These are phyloP conservation scores for Clunio marinus DNA, from an alignment of 2,888 invertebrate species.

Conservation along the genomic window DNA sequence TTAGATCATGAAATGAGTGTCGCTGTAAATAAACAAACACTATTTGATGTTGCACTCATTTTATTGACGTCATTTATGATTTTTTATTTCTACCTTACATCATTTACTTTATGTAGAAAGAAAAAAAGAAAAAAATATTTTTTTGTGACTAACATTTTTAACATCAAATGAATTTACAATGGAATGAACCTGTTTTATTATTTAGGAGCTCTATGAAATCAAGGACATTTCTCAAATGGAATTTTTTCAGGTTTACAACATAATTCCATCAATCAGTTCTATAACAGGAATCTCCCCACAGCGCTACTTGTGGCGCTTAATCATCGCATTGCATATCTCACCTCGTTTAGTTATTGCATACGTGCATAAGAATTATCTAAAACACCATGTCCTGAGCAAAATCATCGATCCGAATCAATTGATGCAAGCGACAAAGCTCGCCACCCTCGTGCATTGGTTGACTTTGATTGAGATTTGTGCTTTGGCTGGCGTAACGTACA, in stretches of 20 bases:
- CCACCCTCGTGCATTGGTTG: conserved; percentile 73
- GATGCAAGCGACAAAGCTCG: conserved; percentile 58
- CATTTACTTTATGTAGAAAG: no score
- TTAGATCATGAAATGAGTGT: no score
- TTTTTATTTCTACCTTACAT: no score
- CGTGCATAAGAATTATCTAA: conserved; percentile 78
- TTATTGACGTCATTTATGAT: no score
- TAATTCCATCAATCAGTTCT: conserved; percentile 92
- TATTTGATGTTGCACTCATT: background rate
- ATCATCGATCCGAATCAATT: conserved; percentile 52
- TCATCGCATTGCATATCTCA: conserved; percentile 82
- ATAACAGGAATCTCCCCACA: conserved; percentile 92
- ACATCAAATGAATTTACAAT: conserved; percentile 11
- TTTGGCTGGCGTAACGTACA: conserved; percentile 86
- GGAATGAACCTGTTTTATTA: conserved; percentile 33
- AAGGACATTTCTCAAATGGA: conserved; percentile 23
- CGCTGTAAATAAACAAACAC: no score
- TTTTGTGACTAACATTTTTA: no score
- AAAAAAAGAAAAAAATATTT: no score
- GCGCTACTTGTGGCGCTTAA: conserved; percentile 80
- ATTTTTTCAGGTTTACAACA: conserved; percentile 75
- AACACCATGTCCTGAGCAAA: conserved; percentile 61
- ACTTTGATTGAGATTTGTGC: conserved; percentile 80
- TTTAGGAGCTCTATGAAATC: conserved; percentile 38
- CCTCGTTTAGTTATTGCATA: conserved; percentile 85